These are phyloP conservation scores for Ophion ventricosus DNA, from an alignment of 2,888 invertebrate genomes.

Conservation along the genomic window DNA sequence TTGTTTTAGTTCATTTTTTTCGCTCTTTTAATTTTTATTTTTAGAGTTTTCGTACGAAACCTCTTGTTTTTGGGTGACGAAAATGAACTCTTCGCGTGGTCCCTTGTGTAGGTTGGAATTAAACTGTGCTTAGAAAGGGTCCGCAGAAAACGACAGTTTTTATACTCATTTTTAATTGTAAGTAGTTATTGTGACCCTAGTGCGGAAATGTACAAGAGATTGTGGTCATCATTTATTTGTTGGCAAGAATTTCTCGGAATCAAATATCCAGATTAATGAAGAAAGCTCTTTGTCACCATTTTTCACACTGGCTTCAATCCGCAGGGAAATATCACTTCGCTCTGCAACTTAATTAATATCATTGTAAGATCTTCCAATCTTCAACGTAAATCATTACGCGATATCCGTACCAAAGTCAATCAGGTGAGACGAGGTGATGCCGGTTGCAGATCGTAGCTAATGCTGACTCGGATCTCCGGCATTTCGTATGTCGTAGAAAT, in stretches of 20 bases:
- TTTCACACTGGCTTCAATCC: background rate
- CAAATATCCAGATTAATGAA: background rate
- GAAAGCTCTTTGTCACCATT: background rate
- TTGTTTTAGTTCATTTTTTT: background rate
- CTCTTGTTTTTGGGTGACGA: conserved; percentile 1
- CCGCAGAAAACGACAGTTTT: background rate
- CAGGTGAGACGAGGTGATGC: too few relatives aligned
- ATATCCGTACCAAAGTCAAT: too few relatives aligned
- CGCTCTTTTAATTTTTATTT: conserved; percentile 13
- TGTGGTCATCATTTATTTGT: too few relatives aligned
- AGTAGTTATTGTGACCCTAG: background rate
- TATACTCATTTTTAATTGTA: background rate
- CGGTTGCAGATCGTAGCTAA: too few relatives aligned
- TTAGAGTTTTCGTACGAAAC: conserved; percentile 15
- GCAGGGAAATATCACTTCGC: background rate
- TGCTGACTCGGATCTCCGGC: too few relatives aligned
- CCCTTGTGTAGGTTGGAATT: background rate
- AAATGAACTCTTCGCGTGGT: background rate
- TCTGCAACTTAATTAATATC: too few relatives aligned
- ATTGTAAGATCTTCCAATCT: too few relatives aligned
- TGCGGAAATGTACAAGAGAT: too few relatives aligned
- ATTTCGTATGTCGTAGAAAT: too few relatives aligned
- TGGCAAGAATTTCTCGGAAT: too few relatives aligned
- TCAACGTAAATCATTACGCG: too few relatives aligned
- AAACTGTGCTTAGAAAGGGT: background rate